Base-by-base conservation (phyloP, 2,888 invertebrate genomes). In the Drosophila fulvimacula region DNA sequence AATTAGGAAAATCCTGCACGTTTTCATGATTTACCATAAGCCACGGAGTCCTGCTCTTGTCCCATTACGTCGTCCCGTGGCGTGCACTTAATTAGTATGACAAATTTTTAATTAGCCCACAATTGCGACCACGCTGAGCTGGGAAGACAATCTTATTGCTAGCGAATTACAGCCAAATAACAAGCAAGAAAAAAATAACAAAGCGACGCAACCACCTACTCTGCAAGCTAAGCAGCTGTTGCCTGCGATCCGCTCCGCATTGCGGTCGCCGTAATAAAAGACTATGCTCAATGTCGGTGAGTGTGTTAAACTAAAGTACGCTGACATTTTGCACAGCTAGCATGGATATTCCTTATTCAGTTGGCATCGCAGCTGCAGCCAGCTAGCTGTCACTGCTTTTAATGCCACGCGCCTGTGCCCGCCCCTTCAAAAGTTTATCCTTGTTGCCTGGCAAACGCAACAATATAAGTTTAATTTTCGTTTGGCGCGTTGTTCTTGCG, bases 391-490 rank as follows among this genome's bases (percentile, higher is more conserved):
- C 82, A 81, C 74, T 76, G 82, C 74, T 73, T 82, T 82, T 87
- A 87, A 84, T 88, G 82, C 74, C 74, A 69, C 72, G 63, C 73
- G 66, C 61, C 63, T 53, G n/a, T 27, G 17, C 41, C 17, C 73
- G 69, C 44, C 65, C 64, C 57, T 32, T 56, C 62, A 60, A 69
- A 83, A 82, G 85, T 83, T 83, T 80, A 85, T 88, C 72, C 87
- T 75, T 73, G 81, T 74, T 61, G 74, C 66, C 58, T 46, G 60
- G 73, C 69, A 70, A 76, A 73, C 76, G 77, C 86, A 86, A 86
- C 88, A 88, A 86, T 86, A 79, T 83, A 86, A 86, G 86, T 83
- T 88, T 85, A 88, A 88, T 88, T 83, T 83, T 88, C 69, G 77
- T 72, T 82, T 73, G 81, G 41, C 49, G 51, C 56, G 58, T 61